phyloP scores from a whole-genome alignment of 2,113 vertebrate species.

The Hippocampus barbouri region DNA sequence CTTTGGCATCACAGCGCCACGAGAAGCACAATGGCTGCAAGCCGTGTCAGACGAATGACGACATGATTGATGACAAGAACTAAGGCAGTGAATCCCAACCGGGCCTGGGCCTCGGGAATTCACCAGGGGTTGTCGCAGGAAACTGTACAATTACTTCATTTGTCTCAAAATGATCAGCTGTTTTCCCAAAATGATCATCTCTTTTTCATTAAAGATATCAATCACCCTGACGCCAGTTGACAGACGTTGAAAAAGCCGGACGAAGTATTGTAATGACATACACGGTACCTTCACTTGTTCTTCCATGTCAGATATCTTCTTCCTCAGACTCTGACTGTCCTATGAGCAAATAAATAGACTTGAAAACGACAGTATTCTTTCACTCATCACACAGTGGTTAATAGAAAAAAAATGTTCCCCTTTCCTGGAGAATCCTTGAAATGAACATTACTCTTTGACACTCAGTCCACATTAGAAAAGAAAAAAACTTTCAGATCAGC shows the following conservation, averaged over 20 bases:
- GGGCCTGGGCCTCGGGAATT: not conserved
- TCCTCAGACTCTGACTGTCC: conserved; percentile 60
- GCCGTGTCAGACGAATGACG: not conserved
- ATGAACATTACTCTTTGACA: not conserved
- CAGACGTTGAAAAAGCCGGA: too few species aligned
- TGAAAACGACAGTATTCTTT: not conserved
- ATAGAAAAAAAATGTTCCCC: not conserved
- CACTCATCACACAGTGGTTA: not conserved
- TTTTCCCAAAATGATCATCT: not conserved
- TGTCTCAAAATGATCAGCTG: not conserved
- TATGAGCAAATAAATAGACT: conserved; percentile 15
- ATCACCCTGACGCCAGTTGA: too few species aligned
- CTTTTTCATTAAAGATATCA: too few species aligned
- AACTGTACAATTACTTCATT: not conserved
- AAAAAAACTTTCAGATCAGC: not conserved
- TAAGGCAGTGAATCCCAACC: not conserved
- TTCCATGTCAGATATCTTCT: conserved; percentile 67
- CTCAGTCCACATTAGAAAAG: not conserved
- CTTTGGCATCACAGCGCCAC: conserved; percentile 34
- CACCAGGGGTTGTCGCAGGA: not conserved
- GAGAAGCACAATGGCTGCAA: conserved; percentile 53
- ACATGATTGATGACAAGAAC: not conserved
- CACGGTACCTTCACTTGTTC: conserved; percentile 64
- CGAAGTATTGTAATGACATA: not conserved
- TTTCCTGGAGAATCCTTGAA: not conserved